A percentile compares a stretch with the other conserved stretches of the same genome.
phyloP scores from a whole-genome alignment of 2,888 invertebrate genomes.

The Fragum sueziense region DNA sequence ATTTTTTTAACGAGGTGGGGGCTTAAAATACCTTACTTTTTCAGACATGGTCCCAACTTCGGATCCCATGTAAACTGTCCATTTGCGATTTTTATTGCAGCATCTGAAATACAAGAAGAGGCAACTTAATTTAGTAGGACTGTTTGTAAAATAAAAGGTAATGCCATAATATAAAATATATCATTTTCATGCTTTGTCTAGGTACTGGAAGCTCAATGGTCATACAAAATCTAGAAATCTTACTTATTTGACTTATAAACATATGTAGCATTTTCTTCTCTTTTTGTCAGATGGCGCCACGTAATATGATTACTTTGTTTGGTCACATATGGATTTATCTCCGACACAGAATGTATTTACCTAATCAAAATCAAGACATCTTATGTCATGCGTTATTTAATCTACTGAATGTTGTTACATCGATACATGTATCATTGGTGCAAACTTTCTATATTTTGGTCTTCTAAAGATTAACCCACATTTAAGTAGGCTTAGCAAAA shows the following conservation, averaged over 20 bases:
- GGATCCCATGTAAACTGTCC: slow-evolving; percentile 66
- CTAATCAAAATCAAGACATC: neutral
- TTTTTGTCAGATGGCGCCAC: too few relatives aligned
- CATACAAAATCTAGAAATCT: too few relatives aligned
- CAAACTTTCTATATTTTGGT: neutral
- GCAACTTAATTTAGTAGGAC: too few relatives aligned
- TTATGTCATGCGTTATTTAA: neutral
- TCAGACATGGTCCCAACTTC: slow-evolving; percentile 57
- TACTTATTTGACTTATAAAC: too few relatives aligned
- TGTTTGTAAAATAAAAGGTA: too few relatives aligned
- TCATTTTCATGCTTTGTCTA: too few relatives aligned
- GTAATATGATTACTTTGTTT: too few relatives aligned
- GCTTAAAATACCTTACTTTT: slow-evolving; percentile 46
- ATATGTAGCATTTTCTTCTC: too few relatives aligned
- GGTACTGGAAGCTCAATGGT: too few relatives aligned
- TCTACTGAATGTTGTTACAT: neutral
- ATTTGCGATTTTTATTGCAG: slow-evolving; percentile 56
- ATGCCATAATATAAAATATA: too few relatives aligned
- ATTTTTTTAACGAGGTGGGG: neutral
- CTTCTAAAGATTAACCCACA: neutral
- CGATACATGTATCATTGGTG: neutral
- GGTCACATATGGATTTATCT: too few relatives aligned
- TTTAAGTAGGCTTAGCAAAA: neutral
- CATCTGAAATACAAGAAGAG: slow-evolving; percentile 42
- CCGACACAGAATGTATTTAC: neutral